Percentiles rank a stretch among this genome's conserved stretches.
Conservation (phyloP, 2,797 vertebrate genomes). For the Fistularia tabacaria region DNA sequence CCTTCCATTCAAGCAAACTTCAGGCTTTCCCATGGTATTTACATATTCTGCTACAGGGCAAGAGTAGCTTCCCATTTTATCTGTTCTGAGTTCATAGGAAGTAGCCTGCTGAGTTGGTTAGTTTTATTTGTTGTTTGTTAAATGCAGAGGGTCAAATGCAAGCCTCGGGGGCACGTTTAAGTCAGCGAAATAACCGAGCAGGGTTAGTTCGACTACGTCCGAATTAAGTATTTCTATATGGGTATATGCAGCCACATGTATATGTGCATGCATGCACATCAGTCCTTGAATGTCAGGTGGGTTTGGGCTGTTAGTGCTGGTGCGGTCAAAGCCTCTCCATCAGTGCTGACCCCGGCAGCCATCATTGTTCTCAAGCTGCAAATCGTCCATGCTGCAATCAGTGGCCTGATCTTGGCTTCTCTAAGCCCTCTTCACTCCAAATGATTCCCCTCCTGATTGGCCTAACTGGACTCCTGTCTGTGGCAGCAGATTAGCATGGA, state of each 20-base stretch:
- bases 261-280: slow-evolving; percentile 46
- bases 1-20: slow-evolving; percentile 56
- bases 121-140: slow-evolving; percentile 64
- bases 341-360: slow-evolving; percentile 68
- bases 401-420: slow-evolving; percentile 65
- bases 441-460: slow-evolving; percentile 81
- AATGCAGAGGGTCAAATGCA: slow-evolving; percentile 64
- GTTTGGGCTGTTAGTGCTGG: slow-evolving; percentile 39
- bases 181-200: slow-evolving; percentile 46
- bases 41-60: slow-evolving; percentile 57
- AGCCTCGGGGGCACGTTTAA: slow-evolving; percentile 48
- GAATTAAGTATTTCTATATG: not conserved
- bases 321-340: slow-evolving; percentile 52
- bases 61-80: slow-evolving; percentile 57
- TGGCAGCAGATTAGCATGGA: slow-evolving; percentile 74
- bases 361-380: slow-evolving; percentile 73
- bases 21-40: slow-evolving; percentile 62
- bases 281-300: slow-evolving; percentile 54
- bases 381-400: slow-evolving; percentile 80
- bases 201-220: slow-evolving; percentile 11
- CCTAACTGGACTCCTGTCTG: slow-evolving; percentile 79
- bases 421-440: slow-evolving; percentile 70
- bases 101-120: slow-evolving; percentile 72
- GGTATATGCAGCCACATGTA: not conserved
- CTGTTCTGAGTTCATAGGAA: slow-evolving; percentile 67